These are phyloP conservation scores for Nephrotoma appendiculata DNA, from an alignment of 2,888 invertebrate genomes.

Conservation along the genomic window DNA sequence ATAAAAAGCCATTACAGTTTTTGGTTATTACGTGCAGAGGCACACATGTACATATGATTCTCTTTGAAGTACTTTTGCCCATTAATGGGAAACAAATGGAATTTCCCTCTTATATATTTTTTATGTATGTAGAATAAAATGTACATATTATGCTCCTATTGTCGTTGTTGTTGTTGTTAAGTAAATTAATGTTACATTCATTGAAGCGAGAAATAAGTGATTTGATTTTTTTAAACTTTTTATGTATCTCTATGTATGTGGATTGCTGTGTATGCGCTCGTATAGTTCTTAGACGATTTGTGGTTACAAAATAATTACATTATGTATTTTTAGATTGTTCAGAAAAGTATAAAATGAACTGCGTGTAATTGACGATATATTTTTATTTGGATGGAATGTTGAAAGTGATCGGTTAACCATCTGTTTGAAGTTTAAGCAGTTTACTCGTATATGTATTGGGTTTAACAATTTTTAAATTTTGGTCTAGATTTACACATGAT, in stretches of 20 bases:
- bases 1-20: background rate
- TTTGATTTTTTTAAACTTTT: background rate
- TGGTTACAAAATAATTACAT: background rate
- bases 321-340: background rate
- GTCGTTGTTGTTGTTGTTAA: background rate
- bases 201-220: background rate
- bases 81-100: background rate
- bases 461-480: background rate
- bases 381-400: background rate
- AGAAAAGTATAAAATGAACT: background rate
- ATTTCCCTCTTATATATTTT: background rate
- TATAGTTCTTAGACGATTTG: background rate
- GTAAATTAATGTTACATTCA: background rate
- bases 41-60: background rate
- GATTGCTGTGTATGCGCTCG: background rate
- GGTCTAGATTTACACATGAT: background rate
- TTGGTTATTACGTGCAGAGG: background rate
- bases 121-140: background rate
- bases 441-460: background rate
- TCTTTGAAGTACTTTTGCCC: background rate
- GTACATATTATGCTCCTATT: background rate
- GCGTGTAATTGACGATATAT: background rate
- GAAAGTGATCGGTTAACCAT: background rate
- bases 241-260: background rate
- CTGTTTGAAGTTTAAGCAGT: background rate